Base-by-base conservation (phyloP, 2,888 invertebrate genomes). In the Drosophila austrosaltans region DNA sequence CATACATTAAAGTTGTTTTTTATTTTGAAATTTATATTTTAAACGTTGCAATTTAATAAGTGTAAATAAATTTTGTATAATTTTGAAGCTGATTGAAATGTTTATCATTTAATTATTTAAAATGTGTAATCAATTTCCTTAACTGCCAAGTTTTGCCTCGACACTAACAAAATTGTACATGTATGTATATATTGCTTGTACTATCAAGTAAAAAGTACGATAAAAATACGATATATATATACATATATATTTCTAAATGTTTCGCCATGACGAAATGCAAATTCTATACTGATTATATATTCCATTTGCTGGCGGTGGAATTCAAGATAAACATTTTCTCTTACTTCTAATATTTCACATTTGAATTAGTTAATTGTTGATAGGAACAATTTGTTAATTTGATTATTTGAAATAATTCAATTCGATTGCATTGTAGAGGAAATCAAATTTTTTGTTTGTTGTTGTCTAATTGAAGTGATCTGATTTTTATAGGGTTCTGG, bases 401-500 rank as follows among this genome's bases (percentile, higher is more conserved):
- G 16, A 16, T 16, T 16, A 16, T 16, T 16, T 16, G 16, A 16
- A 48, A 39, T 57, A 39, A 39, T 36, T 57, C 5, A 22, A 8
- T 32, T 22, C 22, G 36, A 57, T 56, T 22, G 1, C 22, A 36
- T 2, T 16, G 16, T 20, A 48, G 22, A n/a, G 7, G 1, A 48
- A 7, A 30, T 30, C 8, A 22, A 48, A 22, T 48, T 48, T 22
- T 7, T 3, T 25, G 28, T 5, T 28, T 5, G 28, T 28, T 16
- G 30, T 8, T 48, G 20, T 10, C 20, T 53, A 28, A 25, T 53
- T 20, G 44, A 40, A 25, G 2, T 53, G 30, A 39, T 57, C 56
- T 77, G 53, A 69, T 78, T 82, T 83, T 92, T 91, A 87, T 92
- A 92, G 92, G 92, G 92, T 88, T 85, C 92, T 82, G 92, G 92